Percentiles rank a stretch among this genome's conserved stretches.
These are phyloP conservation scores for Parazoanthus atlanticus DNA, from an alignment of 92 coral and sea anemone genomes.

Conservation along the genomic window DNA sequence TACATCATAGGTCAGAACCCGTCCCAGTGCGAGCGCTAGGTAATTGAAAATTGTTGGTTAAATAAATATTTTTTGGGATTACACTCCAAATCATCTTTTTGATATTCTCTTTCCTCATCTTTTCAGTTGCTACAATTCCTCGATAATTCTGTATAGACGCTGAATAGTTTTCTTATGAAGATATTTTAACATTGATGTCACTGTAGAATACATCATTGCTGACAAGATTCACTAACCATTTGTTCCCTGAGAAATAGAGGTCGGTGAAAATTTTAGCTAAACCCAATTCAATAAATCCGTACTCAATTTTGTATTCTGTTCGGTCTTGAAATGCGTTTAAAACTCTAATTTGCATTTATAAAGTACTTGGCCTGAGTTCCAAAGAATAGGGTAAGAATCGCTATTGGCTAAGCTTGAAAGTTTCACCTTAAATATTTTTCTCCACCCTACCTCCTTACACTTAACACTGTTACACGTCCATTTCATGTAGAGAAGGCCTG, in stretches of 20 bases:
- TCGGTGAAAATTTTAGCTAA: neutral
- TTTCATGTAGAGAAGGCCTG: constrained; percentile 4
- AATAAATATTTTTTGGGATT: too few species aligned
- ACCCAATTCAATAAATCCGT: neutral
- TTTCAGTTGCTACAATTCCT: too few species aligned
- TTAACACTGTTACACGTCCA: neutral
- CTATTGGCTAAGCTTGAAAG: neutral
- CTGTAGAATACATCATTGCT: too few species aligned
- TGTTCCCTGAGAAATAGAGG: neutral
- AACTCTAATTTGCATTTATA: neutral
- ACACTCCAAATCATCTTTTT: too few species aligned
- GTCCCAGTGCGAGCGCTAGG: too few species aligned
- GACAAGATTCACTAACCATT: too few species aligned
- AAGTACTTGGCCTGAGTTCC: neutral
- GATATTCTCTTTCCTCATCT: too few species aligned
- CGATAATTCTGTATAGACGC: too few species aligned
- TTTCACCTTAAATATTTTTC: neutral
- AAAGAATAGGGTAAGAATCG: neutral
- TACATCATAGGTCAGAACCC: too few species aligned
- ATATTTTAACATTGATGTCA: too few species aligned
- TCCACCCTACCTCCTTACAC: neutral
- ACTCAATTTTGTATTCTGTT: neutral
- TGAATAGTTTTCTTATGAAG: too few species aligned
- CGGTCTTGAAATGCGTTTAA: neutral
- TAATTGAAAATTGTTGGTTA: too few species aligned